phyloP scores from a whole-genome alignment of 2,888 invertebrate species.

The Epistrophella euchroma region DNA sequence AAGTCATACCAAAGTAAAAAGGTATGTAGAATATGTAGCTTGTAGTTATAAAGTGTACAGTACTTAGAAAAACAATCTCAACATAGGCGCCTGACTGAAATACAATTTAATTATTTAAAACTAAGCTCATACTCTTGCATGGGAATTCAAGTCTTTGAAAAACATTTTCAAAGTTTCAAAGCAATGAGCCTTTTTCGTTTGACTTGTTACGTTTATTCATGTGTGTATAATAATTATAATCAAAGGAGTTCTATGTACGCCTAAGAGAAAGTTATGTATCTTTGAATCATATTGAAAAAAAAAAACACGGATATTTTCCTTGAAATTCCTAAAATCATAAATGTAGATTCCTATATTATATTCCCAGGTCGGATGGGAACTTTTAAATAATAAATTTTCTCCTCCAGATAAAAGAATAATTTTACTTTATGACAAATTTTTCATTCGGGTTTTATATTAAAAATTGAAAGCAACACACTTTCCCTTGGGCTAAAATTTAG shows the following conservation, averaged over 20 bases:
- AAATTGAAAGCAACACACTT: neutral
- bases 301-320: too few species aligned
- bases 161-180: neutral
- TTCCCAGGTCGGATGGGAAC: neutral
- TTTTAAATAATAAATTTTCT: conserved; percentile 26
- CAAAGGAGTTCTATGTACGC: too few species aligned
- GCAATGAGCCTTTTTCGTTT: neutral
- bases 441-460: neutral
- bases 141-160: neutral
- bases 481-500: neutral
- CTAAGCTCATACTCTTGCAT: neutral
- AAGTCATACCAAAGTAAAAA: too few species aligned
- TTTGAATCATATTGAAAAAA: too few species aligned
- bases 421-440: conserved; percentile 8
- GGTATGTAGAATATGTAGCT: too few species aligned
- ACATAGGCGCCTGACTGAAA: too few species aligned
- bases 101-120: too few species aligned
- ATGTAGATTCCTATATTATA: neutral
- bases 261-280: too few species aligned
- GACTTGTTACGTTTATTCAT: neutral
- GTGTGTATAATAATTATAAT: neutral
- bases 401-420: neutral
- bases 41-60: too few species aligned
- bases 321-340: too few species aligned
- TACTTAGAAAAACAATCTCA: too few species aligned